These are phyloP conservation scores for Pao palembangensis DNA, from an alignment of 2,113 vertebrate genomes.

Conservation along the genomic window DNA sequence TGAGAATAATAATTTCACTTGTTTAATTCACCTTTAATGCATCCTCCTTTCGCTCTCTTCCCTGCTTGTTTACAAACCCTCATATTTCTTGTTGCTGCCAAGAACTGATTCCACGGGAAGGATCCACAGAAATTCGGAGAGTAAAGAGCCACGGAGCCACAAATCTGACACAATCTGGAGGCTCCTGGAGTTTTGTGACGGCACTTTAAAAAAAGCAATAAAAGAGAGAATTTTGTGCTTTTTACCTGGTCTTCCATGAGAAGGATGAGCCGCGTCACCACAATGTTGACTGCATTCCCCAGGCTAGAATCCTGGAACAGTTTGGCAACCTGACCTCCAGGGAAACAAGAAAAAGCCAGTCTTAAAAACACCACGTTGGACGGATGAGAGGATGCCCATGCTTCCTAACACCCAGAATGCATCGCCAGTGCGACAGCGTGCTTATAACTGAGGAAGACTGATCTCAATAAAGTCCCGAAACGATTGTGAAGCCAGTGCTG, in stretches of 20 bases:
- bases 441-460: background rate
- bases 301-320: constrained; percentile 99
- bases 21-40: too few species aligned
- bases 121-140: constrained; percentile 24
- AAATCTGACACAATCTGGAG: constrained; percentile 56
- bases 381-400: background rate
- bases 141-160: constrained; percentile 57
- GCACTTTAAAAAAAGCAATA: background rate
- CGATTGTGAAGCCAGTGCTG: constrained; percentile 6
- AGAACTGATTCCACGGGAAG: constrained; percentile 25
- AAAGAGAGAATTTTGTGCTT: background rate
- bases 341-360: constrained; percentile 99
- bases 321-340: constrained; percentile 99
- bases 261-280: constrained; percentile 93
- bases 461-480: background rate
- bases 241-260: constrained; percentile 96
- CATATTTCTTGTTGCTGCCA: constrained; percentile 39
- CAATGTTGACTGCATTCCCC: constrained; percentile 95
- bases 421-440: too few species aligned
- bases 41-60: constrained; percentile 24
- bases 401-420: too few species aligned
- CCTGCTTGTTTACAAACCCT: constrained; percentile 10
- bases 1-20: too few species aligned
- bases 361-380: constrained; percentile 81
- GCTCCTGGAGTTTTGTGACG: constrained; percentile 34